A percentile compares a stretch with the other conserved stretches of the same genome.
These are phyloP conservation scores for Pterocles gutturalis DNA, from an alignment of 2,113 vertebrate genomes.

Conservation along the genomic window DNA sequence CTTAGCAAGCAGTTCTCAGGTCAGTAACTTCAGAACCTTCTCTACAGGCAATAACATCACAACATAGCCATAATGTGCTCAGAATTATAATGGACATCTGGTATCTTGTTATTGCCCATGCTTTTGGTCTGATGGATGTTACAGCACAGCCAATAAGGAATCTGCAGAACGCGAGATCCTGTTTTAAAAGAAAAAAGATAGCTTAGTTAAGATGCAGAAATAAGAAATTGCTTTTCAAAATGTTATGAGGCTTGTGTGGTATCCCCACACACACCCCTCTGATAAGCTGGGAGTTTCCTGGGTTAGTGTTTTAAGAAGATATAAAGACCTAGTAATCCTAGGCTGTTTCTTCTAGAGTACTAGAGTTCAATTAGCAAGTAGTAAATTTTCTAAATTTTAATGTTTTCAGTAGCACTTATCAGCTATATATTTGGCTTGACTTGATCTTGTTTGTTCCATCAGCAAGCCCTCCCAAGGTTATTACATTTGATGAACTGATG, in stretches of 20 bases:
- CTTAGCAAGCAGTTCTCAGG: background rate
- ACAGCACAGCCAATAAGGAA: background rate
- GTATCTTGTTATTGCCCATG: background rate
- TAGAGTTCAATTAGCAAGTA: background rate
- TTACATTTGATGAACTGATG: slow-evolving; percentile 91
- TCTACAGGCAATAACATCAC: background rate
- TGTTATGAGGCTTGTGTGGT: background rate
- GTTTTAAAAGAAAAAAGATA: background rate
- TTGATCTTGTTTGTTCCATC: slow-evolving; percentile 57
- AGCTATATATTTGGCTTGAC: background rate
- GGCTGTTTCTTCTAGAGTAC: background rate
- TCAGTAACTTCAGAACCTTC: background rate
- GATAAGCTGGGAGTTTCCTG: slow-evolving; percentile 59
- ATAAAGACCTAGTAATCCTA: background rate
- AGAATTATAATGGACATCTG: background rate
- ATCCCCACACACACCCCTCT: background rate
- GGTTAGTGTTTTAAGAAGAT: slow-evolving; percentile 41
- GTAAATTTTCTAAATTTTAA: background rate
- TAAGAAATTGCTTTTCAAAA: background rate
- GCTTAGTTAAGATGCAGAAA: background rate
- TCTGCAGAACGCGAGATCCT: background rate
- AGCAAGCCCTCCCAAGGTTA: slow-evolving; percentile 88
- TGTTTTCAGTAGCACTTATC: background rate
- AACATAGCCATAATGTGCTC: background rate
- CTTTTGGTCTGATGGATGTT: background rate